Evolutionary conservation across 1,140 invertebrate genomes (phyloP).

Genomic region (Aricia agestis): DNA sequence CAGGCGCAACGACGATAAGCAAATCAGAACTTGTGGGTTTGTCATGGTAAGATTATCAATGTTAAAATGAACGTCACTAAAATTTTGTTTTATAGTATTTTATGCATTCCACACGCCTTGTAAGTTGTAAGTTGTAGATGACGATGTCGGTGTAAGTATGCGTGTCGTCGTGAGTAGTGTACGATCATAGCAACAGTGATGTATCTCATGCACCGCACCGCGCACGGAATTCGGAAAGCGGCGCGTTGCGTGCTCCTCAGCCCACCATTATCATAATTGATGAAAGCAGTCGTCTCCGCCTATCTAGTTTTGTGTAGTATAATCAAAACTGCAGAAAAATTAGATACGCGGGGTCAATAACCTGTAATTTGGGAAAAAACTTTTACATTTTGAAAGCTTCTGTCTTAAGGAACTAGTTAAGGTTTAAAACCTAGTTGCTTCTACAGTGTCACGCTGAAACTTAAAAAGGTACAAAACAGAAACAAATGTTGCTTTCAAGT

Average conservation of each 20-base stretch:
- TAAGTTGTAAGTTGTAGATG: too few relatives aligned
- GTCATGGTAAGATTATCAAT: too few relatives aligned
- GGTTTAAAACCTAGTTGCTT: too few relatives aligned
- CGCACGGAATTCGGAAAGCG: conserved; percentile 55
- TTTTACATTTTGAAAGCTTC: too few relatives aligned
- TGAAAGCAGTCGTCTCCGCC: conserved; percentile 29
- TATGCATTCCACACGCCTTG: neutral
- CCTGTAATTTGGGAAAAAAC: too few relatives aligned
- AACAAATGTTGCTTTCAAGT: too few relatives aligned
- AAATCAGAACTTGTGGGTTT: too few relatives aligned
- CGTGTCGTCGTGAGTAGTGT: neutral
- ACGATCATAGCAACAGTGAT: conserved; percentile 1
- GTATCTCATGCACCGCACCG: conserved; percentile 24
- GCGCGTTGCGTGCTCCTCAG: conserved; percentile 39
- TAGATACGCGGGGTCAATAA: neutral
- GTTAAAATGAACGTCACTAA: too few relatives aligned
- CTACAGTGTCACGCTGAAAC: too few relatives aligned
- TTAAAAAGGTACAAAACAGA: too few relatives aligned
- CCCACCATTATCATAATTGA: conserved; percentile 37
- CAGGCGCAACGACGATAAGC: too few relatives aligned
- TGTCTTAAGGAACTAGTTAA: too few relatives aligned
- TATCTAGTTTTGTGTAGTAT: conserved; percentile 17
- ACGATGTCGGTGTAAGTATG: neutral
- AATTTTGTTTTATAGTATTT: neutral
- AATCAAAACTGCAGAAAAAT: conserved; percentile 8